Conservation (phyloP, 1,140 invertebrate genomes). For the Galendromus occidentalis region DNA sequence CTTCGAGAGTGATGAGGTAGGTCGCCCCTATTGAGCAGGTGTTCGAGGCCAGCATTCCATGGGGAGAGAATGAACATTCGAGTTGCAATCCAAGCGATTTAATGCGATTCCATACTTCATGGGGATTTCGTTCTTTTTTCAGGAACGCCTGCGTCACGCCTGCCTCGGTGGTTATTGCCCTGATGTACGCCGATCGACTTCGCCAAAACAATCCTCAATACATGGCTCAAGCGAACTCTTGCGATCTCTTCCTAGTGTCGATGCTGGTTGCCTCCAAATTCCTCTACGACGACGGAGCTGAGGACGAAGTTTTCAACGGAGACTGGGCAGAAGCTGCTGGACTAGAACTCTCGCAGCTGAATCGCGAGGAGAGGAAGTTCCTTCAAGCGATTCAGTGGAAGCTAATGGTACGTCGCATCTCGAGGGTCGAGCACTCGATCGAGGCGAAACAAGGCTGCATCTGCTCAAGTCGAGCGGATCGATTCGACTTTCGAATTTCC, state of each 20-base stretch:
- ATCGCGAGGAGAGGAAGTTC: constrained; percentile 66
- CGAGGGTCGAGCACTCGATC: neutral
- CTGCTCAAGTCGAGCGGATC: neutral
- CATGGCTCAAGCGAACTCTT: constrained; percentile 52
- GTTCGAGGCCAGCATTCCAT: too few relatives aligned
- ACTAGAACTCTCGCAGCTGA: constrained; percentile 48
- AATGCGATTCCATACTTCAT: neutral
- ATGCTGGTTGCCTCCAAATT: constrained; percentile 91
- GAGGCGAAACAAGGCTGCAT: neutral
- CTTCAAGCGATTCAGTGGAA: constrained; percentile 46
- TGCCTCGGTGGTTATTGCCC: constrained; percentile 49
- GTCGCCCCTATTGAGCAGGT: neutral
- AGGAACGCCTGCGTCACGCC: constrained; percentile 62
- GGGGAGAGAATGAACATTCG: too few relatives aligned
- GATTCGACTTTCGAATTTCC: neutral
- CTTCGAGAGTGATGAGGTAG: constrained; percentile 44
- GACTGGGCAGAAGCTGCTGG: constrained; percentile 68
- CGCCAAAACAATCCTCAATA: constrained; percentile 60
- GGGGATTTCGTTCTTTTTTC: constrained; percentile 13
- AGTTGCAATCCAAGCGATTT: too few relatives aligned
- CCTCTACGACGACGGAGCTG: constrained; percentile 70
- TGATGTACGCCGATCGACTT: constrained; percentile 56
- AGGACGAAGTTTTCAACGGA: constrained; percentile 40
- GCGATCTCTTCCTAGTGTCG: constrained; percentile 74
- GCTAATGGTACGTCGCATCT: constrained; percentile 13